Percentiles rank a stretch among this genome's conserved stretches.
These are phyloP conservation scores for Drosophila bocqueti DNA, from an alignment of 1,140 invertebrate genomes.

Conservation along the genomic window DNA sequence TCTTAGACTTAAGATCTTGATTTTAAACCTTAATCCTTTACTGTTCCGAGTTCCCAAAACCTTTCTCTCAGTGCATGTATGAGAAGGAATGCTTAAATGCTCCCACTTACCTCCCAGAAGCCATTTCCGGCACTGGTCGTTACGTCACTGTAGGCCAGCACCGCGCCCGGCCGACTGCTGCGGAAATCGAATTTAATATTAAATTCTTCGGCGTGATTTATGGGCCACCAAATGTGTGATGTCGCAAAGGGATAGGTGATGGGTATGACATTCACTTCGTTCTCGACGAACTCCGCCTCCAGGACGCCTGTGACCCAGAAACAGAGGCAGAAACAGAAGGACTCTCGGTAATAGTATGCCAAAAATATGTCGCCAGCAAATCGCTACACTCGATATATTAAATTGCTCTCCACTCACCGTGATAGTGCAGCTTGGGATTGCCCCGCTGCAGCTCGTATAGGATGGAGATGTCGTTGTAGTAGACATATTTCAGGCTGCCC, in stretches of 20 bases:
- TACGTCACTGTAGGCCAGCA: constrained; percentile 93
- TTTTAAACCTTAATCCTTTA: neutral
- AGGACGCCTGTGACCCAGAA: constrained; percentile 87
- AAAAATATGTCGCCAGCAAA: constrained; percentile 34
- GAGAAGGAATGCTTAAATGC: constrained; percentile 71
- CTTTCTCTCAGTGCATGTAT: constrained; percentile 31
- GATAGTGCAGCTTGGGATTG: constrained; percentile 93
- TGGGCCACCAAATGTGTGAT: constrained; percentile 94
- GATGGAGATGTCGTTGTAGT: constrained; percentile 96
- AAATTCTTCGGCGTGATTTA: constrained; percentile 89
- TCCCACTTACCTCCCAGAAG: constrained; percentile 93
- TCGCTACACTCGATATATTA: constrained; percentile 37
- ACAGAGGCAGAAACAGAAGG: constrained; percentile 42
- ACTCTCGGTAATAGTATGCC: constrained; percentile 24
- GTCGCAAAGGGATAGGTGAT: constrained; percentile 96
- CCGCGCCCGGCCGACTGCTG: constrained; percentile 92
- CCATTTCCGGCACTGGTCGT: constrained; percentile 89
- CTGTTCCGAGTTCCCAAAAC: neutral
- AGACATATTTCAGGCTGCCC: constrained; percentile 95
- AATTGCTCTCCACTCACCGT: constrained; percentile 84
- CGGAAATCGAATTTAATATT: constrained; percentile 95
- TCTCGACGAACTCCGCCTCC: constrained; percentile 92
- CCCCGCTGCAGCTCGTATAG: constrained; percentile 93
- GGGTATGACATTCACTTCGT: constrained; percentile 94
- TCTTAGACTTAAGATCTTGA: no score